Evolutionary conservation across 1,140 invertebrate genomes (phyloP).

Genomic region (Pogonognathellus flavescens): DNA sequence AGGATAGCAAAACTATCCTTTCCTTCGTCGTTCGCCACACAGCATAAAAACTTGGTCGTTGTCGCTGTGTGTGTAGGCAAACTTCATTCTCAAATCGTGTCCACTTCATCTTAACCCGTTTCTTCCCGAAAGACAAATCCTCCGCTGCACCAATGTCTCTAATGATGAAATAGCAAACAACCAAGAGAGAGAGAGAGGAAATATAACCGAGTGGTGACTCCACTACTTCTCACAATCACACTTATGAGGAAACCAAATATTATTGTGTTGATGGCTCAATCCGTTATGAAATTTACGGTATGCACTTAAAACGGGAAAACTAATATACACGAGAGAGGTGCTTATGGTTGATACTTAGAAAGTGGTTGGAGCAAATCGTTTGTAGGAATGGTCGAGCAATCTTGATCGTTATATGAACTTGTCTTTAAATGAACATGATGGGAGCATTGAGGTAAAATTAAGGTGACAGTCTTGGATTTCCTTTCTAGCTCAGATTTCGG

Average conservation of each 20-base stretch:
- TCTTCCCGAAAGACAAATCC: background rate
- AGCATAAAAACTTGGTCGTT: no score
- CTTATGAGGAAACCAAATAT: no score
- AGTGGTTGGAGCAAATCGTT: no score
- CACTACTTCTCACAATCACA: no score
- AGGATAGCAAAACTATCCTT: background rate
- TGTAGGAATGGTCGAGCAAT: no score
- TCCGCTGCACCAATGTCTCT: background rate
- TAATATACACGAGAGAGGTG: no score
- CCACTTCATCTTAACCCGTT: slow-evolving; percentile 25
- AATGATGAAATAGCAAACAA: background rate
- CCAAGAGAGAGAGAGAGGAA: no score
- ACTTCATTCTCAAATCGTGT: slow-evolving; percentile 13
- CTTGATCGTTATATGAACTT: background rate
- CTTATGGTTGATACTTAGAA: no score
- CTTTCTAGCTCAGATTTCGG: background rate
- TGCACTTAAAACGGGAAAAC: no score
- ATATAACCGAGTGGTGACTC: no score
- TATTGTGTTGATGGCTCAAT: no score
- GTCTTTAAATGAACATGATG: background rate
- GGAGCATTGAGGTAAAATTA: slow-evolving; percentile 29
- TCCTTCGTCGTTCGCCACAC: background rate
- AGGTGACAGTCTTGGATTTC: slow-evolving; percentile 34
- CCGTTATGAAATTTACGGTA: no score
- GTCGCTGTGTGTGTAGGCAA: background rate